Evolutionary conservation across 2,113 vertebrate genomes (phyloP).

Genomic region (Cathartes aura): DNA sequence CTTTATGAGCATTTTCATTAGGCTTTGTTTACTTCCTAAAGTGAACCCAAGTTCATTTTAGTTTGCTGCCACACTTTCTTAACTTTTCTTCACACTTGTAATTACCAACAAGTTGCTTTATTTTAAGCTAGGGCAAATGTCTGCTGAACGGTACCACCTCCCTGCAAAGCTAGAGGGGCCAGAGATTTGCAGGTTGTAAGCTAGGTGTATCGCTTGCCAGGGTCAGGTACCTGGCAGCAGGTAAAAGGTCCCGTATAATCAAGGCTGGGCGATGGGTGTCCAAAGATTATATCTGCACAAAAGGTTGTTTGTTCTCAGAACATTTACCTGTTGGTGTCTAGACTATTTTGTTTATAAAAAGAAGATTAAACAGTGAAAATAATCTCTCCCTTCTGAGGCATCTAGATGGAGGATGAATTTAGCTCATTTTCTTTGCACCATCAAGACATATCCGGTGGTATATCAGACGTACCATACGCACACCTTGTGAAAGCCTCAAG

Average conservation of each 20-base stretch:
- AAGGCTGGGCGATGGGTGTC: background rate
- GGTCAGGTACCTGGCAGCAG: background rate
- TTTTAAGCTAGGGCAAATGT: background rate
- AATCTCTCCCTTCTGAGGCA: background rate
- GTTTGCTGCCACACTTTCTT: background rate
- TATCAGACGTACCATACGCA: background rate
- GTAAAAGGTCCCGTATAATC: background rate
- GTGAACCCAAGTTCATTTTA: slow-evolving; percentile 3
- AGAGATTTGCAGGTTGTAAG: background rate
- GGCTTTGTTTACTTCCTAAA: slow-evolving; percentile 44
- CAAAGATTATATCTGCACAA: background rate
- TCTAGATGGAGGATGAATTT: background rate
- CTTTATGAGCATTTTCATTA: slow-evolving; percentile 58
- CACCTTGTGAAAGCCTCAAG: slow-evolving; percentile 12
- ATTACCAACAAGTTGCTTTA: background rate
- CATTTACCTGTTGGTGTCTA: background rate
- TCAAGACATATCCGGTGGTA: background rate
- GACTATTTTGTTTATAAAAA: background rate
- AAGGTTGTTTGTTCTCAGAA: background rate
- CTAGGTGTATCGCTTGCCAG: background rate
- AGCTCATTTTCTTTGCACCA: background rate
- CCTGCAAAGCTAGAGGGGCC: background rate
- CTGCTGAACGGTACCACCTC: background rate
- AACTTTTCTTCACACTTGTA: background rate
- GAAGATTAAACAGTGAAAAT: background rate